phyloP scores from a whole-genome alignment of 2,797 vertebrate genomes.

The Steatocranus sp. region DNA sequence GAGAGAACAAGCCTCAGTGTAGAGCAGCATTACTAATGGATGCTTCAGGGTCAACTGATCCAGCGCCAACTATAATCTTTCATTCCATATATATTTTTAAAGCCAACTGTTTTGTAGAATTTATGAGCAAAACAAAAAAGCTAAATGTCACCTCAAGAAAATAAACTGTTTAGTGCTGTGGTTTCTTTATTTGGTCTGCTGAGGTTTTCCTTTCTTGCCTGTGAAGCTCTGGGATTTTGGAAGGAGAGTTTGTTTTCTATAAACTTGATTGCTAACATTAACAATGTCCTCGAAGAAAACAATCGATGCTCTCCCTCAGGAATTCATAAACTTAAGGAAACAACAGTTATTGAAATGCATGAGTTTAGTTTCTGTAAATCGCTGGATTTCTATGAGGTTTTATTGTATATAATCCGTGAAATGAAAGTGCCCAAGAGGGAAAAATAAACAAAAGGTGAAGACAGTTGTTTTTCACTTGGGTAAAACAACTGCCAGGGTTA shows the following conservation, averaged over 20 bases:
- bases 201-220: background rate
- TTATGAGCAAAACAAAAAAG: background rate
- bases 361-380: background rate
- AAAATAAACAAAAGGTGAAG: fast-evolving
- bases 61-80: background rate
- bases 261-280: background rate
- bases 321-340: background rate
- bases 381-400: background rate
- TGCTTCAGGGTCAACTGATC: background rate
- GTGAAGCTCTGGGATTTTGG: background rate
- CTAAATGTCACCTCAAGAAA: background rate
- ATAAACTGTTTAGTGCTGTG: background rate
- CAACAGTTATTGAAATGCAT: background rate
- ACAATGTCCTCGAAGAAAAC: background rate
- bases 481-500: background rate
- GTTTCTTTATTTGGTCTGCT: background rate
- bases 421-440: background rate
- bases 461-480: background rate
- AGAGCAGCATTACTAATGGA: background rate
- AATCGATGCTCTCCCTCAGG: background rate
- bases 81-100: background rate
- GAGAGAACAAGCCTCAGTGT: background rate
- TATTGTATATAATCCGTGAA: fast-evolving
- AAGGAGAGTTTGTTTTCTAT: background rate
- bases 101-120: background rate